phyloP scores from a whole-genome alignment of 2,888 invertebrate genomes.

The Corythucha ciliata region DNA sequence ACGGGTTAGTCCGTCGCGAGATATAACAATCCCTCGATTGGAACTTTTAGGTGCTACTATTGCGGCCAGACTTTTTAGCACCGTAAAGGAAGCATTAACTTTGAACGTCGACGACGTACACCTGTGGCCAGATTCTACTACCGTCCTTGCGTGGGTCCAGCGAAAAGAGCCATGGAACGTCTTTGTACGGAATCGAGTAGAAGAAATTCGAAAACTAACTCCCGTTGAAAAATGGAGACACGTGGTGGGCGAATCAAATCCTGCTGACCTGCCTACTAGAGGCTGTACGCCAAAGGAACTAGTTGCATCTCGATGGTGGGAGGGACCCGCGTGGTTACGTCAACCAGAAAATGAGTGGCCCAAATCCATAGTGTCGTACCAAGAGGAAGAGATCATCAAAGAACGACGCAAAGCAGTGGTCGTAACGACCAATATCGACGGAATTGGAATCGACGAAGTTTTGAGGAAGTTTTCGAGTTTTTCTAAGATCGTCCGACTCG shows the following conservation, averaged over 20 bases:
- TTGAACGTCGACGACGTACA: too few relatives aligned
- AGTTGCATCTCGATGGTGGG: slow-evolving; percentile 38
- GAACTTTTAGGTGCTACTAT: slow-evolving; percentile 37
- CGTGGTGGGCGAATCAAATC: slow-evolving; percentile 37
- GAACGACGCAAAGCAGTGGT: slow-evolving; percentile 13
- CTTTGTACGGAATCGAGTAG: slow-evolving; percentile 10
- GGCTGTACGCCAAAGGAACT: slow-evolving; percentile 36
- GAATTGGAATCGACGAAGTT: too few relatives aligned
- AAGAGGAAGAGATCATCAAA: slow-evolving; percentile 12
- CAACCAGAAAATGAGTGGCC: slow-evolving; percentile 33
- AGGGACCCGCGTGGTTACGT: slow-evolving; percentile 38
- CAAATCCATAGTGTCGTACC: not conserved
- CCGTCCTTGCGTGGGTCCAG: slow-evolving; percentile 35
- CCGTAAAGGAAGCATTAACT: slow-evolving; percentile 24
- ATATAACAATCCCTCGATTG: slow-evolving; percentile 38
- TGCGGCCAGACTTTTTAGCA: slow-evolving; percentile 32
- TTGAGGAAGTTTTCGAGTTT: too few relatives aligned
- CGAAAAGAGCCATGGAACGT: slow-evolving; percentile 34
- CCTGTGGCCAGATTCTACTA: slow-evolving; percentile 37
- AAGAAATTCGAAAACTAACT: slow-evolving; percentile 27
- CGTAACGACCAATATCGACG: too few relatives aligned
- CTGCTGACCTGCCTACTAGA: slow-evolving; percentile 23
- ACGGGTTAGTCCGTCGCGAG: slow-evolving; percentile 35
- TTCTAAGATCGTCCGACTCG: too few relatives aligned
- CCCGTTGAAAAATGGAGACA: slow-evolving; percentile 33